Base-by-base conservation (phyloP, 1,140 invertebrate species). In the Apis florea region DNA sequence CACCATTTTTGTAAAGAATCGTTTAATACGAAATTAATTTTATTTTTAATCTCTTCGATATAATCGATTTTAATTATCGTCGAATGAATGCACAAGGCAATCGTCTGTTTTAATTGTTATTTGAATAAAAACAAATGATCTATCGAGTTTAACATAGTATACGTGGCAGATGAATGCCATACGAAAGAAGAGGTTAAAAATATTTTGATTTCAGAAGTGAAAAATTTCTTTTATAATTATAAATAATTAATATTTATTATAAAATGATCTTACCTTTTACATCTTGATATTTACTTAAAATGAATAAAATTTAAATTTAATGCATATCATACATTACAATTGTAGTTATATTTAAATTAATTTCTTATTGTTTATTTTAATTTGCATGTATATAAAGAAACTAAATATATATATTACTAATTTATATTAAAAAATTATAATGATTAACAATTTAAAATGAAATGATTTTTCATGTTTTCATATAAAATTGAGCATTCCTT, bases 391-490 rank as follows among this genome's bases (percentile, higher is more conserved):
- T 24, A 70, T 70, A 24, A 49, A 19, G 11, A 61, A 24, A 26
- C 9, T 24, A 72, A 47, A 47, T 72, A 40, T 58, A 47, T 58
- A 59, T n/a, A 2, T 58, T 40, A 58, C 9, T 58, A 56, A 17
- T 47, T 58, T 17, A 61, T 17, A n/a, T 26, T 13, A 40, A 40
- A 24, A 59, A 49, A 73, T 24, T 6, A 49, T 26, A 12, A 19
- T 59, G 24, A 73, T 59, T 21, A 59, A 59, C 53, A 72, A 40
- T 26, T 24, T 61, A 61, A 73, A 61, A 59, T 61, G 61, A 26
- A 6, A 47, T 74, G 47, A 61, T 74, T 61, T 74, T 51, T 49
- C 58, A 51, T 21, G 24, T 74, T 31, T 63, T 63, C 24, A 51
- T 63, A 74, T 59, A 31, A 49, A 51, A 53, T n/a, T 70, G 19